Base-by-base conservation (phyloP, 2,888 invertebrate genomes). In the Stramonita haemastoma region DNA sequence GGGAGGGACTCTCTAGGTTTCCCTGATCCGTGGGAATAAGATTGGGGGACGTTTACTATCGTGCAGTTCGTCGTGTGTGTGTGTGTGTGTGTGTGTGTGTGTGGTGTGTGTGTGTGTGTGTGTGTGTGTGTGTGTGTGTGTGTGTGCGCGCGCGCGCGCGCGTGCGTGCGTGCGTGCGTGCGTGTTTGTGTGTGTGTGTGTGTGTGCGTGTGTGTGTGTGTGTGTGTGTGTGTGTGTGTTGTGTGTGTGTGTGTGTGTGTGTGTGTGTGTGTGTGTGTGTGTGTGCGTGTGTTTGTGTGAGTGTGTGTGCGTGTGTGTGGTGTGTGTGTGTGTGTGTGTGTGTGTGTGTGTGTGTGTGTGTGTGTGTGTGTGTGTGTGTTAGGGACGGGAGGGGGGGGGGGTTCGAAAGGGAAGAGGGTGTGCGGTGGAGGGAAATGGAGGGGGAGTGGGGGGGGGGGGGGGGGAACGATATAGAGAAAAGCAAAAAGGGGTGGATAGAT, bases 141-240 rank as follows among this genome's bases (percentile, higher is more conserved):
- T 15, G 26, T 26, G 26, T 26, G 26, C 29, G 6, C 6, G 5
- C 29, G 77, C 15, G n/a, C 15, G 77, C 29, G 77, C 29, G 77
- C 0, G 77, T 77, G 5, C 29, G 77, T 77, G 77, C 8, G 29
- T 29, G 77, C 8, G 66, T 77, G n/a, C 29, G 77, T 77, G 29
- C 8, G n/a, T 77, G 77, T 77, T n/a, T 66, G 77, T 77, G 77
- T 77, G 77, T 77, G 77, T 77, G 77, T 77, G 73, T 73, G 73
- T 73, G 73, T 73, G 73, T 73, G 73, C 26, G 73, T 73, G 73
- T 73, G 73, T n/a, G 60, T 60, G 13, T 11, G 13, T 11, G 13
- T 11, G 73, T 73, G 22, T 26, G 22, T n/a, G n/a, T n/a, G n/a
- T n/a, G n/a, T n/a, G n/a, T n/a, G n/a, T n/a, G n/a, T n/a, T n/a